Conservation (phyloP, 2,888 invertebrate species). For the Keiferia lycopersicella region DNA sequence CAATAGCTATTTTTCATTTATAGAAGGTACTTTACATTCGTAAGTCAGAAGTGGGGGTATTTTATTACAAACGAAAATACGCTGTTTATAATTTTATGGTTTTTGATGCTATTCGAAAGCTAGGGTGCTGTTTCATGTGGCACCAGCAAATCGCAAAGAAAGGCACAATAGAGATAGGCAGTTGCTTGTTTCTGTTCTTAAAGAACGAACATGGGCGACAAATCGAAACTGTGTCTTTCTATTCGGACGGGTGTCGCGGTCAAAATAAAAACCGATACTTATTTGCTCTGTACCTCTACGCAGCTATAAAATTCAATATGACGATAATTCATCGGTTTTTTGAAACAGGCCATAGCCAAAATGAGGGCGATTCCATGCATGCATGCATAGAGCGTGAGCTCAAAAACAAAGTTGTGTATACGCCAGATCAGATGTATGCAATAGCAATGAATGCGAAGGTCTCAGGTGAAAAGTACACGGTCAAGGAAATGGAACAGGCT, state of each 20-base stretch:
- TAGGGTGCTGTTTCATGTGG: too few species aligned
- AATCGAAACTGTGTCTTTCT: conserved; percentile 31
- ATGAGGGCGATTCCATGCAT: conserved; percentile 24
- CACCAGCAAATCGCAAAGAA: neutral
- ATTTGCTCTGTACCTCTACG: conserved; percentile 25
- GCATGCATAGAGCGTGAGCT: conserved; percentile 23
- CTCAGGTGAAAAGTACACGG: conserved; percentile 22
- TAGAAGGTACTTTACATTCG: too few species aligned
- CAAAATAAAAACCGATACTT: conserved; percentile 30
- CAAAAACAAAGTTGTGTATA: conserved; percentile 23
- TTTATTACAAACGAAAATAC: too few species aligned
- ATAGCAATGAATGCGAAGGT: conserved; percentile 25
- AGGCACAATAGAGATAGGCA: conserved; percentile 34
- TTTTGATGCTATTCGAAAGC: too few species aligned
- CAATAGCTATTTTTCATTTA: too few species aligned
- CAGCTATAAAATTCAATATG: conserved; percentile 19
- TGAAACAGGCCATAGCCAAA: conserved; percentile 23
- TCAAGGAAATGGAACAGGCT: conserved; percentile 26
- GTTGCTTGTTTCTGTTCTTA: too few species aligned
- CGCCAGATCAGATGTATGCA: conserved; percentile 26
- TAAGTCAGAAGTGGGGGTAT: too few species aligned
- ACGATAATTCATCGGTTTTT: conserved; percentile 27
- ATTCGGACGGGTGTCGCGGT: conserved; percentile 29
- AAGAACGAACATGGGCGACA: too few species aligned
- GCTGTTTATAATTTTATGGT: too few species aligned